Evolutionary conservation across 2,113 vertebrate genomes (phyloP).

Genomic region (Heterochromis multidens): DNA sequence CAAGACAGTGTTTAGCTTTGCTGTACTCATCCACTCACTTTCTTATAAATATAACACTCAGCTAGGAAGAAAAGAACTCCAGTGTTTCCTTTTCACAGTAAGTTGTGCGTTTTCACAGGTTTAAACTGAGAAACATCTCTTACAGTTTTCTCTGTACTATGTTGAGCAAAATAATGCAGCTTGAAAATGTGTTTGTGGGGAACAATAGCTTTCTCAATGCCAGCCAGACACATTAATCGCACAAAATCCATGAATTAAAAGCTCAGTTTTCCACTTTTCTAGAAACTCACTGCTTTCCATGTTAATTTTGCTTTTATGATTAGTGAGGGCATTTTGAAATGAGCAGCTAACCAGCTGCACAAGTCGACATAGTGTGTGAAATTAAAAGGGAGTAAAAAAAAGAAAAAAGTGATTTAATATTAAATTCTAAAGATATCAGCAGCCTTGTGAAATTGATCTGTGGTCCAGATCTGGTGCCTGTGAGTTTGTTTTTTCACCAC

Average conservation of each 20-base stretch:
- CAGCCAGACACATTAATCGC: not conserved
- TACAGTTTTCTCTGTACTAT: not conserved
- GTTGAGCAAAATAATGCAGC: not conserved
- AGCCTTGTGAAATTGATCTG: not conserved
- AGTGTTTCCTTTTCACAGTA: not conserved
- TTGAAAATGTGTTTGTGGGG: not conserved
- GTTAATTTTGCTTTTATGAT: not conserved
- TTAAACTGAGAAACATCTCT: not conserved
- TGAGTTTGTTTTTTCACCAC: not conserved
- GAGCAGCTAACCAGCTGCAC: not conserved
- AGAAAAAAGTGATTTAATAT: not conserved
- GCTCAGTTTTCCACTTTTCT: too few species aligned
- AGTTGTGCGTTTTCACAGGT: not conserved
- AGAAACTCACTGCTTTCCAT: too few species aligned
- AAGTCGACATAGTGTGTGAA: not conserved
- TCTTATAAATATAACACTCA: not conserved
- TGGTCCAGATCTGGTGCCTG: not conserved
- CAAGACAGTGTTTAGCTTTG: not conserved
- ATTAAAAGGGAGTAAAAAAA: not conserved
- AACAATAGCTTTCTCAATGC: not conserved
- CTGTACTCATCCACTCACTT: not conserved
- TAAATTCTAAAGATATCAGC: not conserved
- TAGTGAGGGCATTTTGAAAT: not conserved
- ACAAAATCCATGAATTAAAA: not conserved
- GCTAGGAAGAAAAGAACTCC: not conserved